Conservation (phyloP, 2,888 invertebrate species). For the Molanna angustata region DNA sequence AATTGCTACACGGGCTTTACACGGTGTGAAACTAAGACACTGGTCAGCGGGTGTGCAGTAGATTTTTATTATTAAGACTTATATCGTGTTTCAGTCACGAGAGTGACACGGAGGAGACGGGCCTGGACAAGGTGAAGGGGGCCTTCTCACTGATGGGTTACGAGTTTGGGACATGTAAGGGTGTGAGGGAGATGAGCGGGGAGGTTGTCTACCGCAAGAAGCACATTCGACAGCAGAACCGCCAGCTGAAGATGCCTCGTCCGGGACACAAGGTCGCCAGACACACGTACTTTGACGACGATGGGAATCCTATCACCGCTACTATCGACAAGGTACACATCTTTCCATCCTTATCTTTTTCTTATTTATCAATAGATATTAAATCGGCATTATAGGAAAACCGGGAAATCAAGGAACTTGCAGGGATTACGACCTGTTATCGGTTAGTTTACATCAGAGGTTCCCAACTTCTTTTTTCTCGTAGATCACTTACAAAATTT, state of each 20-base stretch:
- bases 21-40: no score
- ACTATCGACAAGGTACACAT: constrained; percentile 40
- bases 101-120: constrained; percentile 49
- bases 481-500: no score
- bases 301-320: constrained; percentile 55
- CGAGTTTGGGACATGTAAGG: constrained; percentile 34
- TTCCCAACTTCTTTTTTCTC: no score
- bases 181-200: constrained; percentile 45
- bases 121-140: constrained; percentile 56
- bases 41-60: no score
- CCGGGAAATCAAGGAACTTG: no score
- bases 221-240: constrained; percentile 56
- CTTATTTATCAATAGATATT: no score
- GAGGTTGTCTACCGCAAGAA: constrained; percentile 64
- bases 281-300: constrained; percentile 67
- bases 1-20: no score
- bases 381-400: no score
- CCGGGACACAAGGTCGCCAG: constrained; percentile 49
- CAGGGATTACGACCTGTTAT: no score
- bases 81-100: constrained; percentile 53
- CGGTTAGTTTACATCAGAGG: no score
- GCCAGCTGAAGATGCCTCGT: constrained; percentile 54
- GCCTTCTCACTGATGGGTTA: constrained; percentile 67
- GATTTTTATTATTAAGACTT: no score
- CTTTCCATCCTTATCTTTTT: no score